A percentile compares a stretch with the other conserved stretches of the same genome.
Evolutionary conservation across 2,888 invertebrate species (phyloP).

Genomic region (Drosophila imparisetae): DNA sequence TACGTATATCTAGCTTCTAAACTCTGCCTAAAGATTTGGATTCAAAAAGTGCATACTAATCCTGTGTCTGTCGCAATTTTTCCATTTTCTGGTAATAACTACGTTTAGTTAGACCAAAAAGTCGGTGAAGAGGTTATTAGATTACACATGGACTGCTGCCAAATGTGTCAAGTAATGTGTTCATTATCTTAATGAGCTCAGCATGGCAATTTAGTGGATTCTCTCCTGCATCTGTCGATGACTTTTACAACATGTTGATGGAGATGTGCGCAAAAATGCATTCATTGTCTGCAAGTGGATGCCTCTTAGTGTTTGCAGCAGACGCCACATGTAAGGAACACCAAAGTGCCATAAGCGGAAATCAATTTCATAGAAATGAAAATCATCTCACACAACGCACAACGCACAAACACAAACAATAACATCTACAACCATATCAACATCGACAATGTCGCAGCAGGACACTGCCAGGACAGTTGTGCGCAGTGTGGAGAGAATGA

Average conservation of each 20-base stretch:
- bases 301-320: conserved; percentile 17
- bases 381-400: conserved; percentile 46
- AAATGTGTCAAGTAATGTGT: conserved; percentile 3
- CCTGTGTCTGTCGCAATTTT: not conserved
- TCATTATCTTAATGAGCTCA: conserved; percentile 22
- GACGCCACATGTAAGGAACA: conserved; percentile 65
- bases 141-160: not conserved
- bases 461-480: conserved; percentile 36
- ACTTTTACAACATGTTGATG: conserved; percentile 10
- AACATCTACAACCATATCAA: conserved; percentile 12
- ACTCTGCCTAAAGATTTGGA: no score
- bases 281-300: conserved; percentile 14
- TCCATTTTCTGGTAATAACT: not conserved
- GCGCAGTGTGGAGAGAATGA: conserved; percentile 44
- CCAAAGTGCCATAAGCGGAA: conserved; percentile 79
- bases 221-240: not conserved
- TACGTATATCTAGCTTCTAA: not conserved
- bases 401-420: conserved; percentile 15
- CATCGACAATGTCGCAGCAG: conserved; percentile 10
- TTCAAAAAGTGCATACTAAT: not conserved
- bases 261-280: conserved; percentile 1
- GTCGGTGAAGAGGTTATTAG: not conserved
- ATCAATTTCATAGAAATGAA: conserved; percentile 71
- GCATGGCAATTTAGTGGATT: conserved; percentile 1
- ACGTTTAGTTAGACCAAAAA: not conserved